Conservation (phyloP, 2,113 vertebrate genomes). For the Oceanites oceanicus region DNA sequence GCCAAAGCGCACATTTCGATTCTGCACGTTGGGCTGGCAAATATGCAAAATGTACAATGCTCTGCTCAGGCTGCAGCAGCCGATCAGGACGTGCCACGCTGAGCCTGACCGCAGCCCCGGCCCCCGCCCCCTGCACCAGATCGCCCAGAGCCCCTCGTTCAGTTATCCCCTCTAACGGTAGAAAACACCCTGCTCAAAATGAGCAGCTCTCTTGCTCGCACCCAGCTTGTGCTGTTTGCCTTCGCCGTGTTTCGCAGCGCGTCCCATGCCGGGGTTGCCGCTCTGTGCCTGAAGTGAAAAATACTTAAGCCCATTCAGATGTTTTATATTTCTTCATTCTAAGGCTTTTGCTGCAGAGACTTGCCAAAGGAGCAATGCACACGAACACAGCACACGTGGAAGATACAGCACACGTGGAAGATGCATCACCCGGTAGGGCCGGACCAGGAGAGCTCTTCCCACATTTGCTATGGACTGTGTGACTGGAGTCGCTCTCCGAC, state of each 20-base stretch:
- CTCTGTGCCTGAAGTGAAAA: not conserved
- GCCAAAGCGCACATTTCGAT: not conserved
- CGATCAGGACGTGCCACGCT: fast-evolving
- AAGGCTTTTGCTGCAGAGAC: not conserved
- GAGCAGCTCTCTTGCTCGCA: not conserved
- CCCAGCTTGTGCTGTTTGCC: not conserved
- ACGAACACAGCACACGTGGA: fast-evolving
- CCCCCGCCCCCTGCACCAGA: no score
- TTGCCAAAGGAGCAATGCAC: not conserved
- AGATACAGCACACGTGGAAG: fast-evolving
- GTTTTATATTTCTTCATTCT: not conserved
- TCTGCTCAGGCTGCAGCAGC: not conserved
- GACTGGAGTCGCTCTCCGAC: fast-evolving
- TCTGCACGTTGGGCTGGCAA: not conserved
- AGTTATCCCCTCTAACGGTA: fast-evolving
- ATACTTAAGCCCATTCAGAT: not conserved
- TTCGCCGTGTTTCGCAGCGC: fast-evolving
- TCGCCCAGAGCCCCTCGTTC: fast-evolving
- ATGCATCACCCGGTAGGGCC: not conserved
- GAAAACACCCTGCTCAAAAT: fast-evolving
- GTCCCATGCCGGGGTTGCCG: not conserved
- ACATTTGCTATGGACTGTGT: fast-evolving
- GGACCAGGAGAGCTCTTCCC: not conserved
- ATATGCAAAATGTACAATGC: no score
- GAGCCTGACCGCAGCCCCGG: not conserved